Percentiles rank a stretch among this genome's conserved stretches.
phyloP scores from a whole-genome alignment of 2,888 invertebrate genomes.

The Hirtodrosophila duncani region DNA sequence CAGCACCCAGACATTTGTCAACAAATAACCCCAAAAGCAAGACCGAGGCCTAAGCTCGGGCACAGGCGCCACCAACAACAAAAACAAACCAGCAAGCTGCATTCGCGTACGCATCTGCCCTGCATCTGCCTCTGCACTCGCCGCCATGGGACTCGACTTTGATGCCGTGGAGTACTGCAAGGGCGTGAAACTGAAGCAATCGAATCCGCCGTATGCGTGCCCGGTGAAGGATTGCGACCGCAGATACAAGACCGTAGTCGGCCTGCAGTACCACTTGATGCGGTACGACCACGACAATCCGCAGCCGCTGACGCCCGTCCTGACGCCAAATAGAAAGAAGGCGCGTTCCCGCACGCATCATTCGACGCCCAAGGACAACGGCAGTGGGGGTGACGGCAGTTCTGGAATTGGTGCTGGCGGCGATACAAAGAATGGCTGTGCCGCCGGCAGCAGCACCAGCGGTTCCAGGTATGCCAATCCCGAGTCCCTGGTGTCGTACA shows the following conservation, averaged over 20 bases:
- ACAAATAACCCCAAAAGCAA: constrained; percentile 40
- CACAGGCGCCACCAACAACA: too few relatives aligned
- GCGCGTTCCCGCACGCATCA: constrained; percentile 80
- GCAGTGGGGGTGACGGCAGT: constrained; percentile 54
- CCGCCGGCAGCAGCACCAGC: constrained; percentile 21
- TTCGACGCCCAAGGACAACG: constrained; percentile 74
- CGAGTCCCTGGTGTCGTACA: constrained; percentile 83
- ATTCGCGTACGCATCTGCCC: too few relatives aligned
- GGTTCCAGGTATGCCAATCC: constrained; percentile 55
- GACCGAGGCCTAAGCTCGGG: constrained; percentile 16
- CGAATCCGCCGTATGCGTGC: constrained; percentile 88
- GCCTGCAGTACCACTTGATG: constrained; percentile 90
- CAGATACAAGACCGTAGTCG: constrained; percentile 91
- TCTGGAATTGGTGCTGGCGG: constrained; percentile 18
- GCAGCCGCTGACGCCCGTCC: constrained; percentile 82
- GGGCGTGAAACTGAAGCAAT: constrained; percentile 84
- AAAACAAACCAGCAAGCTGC: too few relatives aligned
- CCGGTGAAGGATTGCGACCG: constrained; percentile 91
- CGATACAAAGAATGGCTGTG: constrained; percentile 46
- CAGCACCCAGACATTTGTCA: constrained; percentile 41
- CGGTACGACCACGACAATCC: constrained; percentile 91
- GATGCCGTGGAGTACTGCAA: constrained; percentile 92
- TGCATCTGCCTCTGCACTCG: constrained; percentile 32
- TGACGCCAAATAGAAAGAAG: constrained; percentile 83
- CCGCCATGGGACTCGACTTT: constrained; percentile 87